Percentiles rank a stretch among this genome's conserved stretches.
These are phyloP conservation scores for Oryctolagus cuniculus DNA, from an alignment of 2,113 vertebrate species.

Conservation along the genomic window DNA sequence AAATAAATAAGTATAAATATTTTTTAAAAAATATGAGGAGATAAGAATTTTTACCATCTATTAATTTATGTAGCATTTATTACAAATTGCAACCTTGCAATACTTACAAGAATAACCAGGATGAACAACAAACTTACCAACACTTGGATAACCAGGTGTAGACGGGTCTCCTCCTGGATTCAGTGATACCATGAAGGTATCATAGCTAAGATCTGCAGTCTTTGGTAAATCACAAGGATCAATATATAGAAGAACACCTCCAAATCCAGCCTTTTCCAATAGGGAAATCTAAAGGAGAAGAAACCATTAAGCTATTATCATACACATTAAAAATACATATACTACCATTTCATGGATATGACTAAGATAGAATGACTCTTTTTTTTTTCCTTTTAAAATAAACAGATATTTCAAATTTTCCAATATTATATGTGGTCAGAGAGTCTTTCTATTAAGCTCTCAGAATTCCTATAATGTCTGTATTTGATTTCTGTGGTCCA, in stretches of 20 bases:
- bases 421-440: background rate
- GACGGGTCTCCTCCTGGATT: constrained; percentile 94
- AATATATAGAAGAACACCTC: constrained; percentile 93
- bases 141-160: constrained; percentile 89
- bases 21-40: no score
- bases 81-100: background rate
- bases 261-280: constrained; percentile 93
- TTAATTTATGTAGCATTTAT: background rate
- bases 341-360: background rate
- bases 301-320: background rate
- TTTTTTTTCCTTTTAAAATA: background rate
- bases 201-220: constrained; percentile 80
- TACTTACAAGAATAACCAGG: background rate
- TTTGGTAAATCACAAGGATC: constrained; percentile 94
- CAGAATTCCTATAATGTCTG: background rate
- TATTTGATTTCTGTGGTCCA: background rate
- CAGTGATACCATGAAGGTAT: constrained; percentile 93
- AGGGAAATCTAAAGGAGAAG: constrained; percentile 90
- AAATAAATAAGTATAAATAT: no score
- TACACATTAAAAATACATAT: background rate
- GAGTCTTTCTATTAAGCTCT: background rate
- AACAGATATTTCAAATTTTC: background rate
- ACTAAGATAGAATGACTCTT: background rate
- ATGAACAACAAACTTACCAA: constrained; percentile 87
- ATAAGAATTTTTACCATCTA: background rate